Evolutionary conservation across 2,113 vertebrate species (phyloP).

Genomic region (Pimephales promelas): DNA sequence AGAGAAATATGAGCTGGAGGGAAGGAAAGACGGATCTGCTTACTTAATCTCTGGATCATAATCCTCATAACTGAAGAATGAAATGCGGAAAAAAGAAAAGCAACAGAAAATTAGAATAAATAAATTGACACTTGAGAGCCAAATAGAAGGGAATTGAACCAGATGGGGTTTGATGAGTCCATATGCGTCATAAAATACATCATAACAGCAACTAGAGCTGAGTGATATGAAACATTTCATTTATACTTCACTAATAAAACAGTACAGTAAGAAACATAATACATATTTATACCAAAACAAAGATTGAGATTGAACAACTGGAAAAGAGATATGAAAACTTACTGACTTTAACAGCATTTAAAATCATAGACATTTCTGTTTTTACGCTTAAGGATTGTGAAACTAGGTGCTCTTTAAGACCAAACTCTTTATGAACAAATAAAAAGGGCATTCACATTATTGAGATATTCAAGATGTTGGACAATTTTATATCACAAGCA

Average conservation of each 20-base stretch:
- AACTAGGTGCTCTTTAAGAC: no score
- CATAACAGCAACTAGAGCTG: not conserved
- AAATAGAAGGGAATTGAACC: slow-evolving; percentile 38
- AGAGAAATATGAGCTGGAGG: slow-evolving; percentile 53
- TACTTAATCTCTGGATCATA: slow-evolving; percentile 97
- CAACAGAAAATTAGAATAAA: slow-evolving; percentile 72
- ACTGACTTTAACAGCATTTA: not conserved
- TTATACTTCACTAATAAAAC: not conserved
- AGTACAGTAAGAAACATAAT: not conserved
- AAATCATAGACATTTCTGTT: not conserved
- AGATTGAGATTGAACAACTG: not conserved
- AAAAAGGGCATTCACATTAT: not conserved
- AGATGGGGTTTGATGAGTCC: not conserved
- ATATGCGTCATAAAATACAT: not conserved
- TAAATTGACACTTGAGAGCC: slow-evolving; percentile 33
- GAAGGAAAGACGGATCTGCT: slow-evolving; percentile 78
- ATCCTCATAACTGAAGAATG: slow-evolving; percentile 92
- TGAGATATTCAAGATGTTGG: not conserved
- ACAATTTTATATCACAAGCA: not conserved
- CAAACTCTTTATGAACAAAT: not conserved
- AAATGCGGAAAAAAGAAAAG: slow-evolving; percentile 81
- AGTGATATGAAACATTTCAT: not conserved
- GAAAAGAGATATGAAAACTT: not conserved
- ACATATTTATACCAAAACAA: not conserved
- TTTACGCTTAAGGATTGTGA: not conserved